Conservation (phyloP, 1,140 invertebrate genomes). For the Pseudomyrmex concolor region DNA sequence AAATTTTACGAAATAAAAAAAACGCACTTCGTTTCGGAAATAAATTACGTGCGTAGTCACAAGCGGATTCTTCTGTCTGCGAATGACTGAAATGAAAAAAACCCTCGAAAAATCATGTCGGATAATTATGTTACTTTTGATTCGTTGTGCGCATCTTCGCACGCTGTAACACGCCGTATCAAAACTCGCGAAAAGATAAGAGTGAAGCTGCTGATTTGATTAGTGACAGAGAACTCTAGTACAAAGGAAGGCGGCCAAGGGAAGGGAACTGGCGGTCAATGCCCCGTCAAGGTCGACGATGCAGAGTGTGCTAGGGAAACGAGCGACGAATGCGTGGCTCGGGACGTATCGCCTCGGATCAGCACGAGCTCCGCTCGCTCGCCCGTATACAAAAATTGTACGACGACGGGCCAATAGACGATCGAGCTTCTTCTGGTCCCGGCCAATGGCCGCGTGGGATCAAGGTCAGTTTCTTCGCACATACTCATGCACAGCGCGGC, state of each 20-base stretch:
- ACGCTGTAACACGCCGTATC: neutral
- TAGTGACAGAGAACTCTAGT: slow-evolving; percentile 62
- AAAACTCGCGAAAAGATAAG: slow-evolving; percentile 60
- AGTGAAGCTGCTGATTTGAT: slow-evolving; percentile 45
- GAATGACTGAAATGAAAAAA: too few species aligned
- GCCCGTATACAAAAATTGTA: slow-evolving; percentile 5
- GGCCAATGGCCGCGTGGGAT: slow-evolving; percentile 83
- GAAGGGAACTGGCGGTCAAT: slow-evolving; percentile 77
- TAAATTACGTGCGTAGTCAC: neutral
- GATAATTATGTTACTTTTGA: neutral
- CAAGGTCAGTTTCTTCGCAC: slow-evolving; percentile 78
- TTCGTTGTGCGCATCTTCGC: neutral
- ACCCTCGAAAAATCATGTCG: neutral
- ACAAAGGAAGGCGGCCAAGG: slow-evolving; percentile 58
- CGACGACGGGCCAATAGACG: slow-evolving; percentile 69
- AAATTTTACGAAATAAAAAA: neutral
- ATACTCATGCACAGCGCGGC: slow-evolving; percentile 61
- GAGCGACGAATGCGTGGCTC: slow-evolving; percentile 23
- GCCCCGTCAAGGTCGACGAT: slow-evolving; percentile 80
- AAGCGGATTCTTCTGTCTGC: too few species aligned
- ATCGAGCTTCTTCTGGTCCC: slow-evolving; percentile 76
- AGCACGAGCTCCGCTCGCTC: neutral
- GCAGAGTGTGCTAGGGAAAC: slow-evolving; percentile 63
- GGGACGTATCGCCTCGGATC: slow-evolving; percentile 17
- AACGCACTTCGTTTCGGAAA: neutral